phyloP scores from a whole-genome alignment of 2,888 invertebrate species.

The Tipula lateralis region DNA sequence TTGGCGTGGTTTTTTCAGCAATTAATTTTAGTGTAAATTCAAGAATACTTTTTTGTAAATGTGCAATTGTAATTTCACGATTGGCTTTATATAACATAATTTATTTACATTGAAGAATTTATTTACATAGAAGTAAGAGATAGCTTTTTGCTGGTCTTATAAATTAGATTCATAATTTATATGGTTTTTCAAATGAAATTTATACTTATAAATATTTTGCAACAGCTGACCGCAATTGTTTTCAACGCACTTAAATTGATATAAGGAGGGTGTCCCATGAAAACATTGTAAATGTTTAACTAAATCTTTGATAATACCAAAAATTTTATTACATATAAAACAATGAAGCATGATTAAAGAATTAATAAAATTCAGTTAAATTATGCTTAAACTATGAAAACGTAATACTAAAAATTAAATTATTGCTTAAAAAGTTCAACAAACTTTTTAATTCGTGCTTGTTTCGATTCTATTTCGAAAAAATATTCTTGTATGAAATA shows the following conservation, averaged over 20 bases:
- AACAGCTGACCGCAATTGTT: neutral
- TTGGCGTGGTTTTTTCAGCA: neutral
- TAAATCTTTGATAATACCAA: neutral
- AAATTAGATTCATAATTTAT: neutral
- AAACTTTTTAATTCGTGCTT: neutral
- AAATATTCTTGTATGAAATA: no score
- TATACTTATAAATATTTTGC: neutral
- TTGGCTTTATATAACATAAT: no score
- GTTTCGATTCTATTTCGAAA: neutral
- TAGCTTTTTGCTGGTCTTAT: no score
- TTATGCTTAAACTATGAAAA: neutral
- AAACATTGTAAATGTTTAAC: neutral
- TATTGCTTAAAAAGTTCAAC: neutral
- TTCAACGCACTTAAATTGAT: neutral
- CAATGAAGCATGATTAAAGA: neutral
- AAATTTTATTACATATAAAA: neutral
- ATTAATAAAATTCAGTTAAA: neutral
- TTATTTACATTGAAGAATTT: no score
- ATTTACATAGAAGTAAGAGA: no score
- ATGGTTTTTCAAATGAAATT: neutral
- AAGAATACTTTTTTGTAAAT: neutral
- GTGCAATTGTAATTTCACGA: no score
- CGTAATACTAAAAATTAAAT: no score
- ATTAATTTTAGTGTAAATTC: neutral
- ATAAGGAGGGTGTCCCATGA: no score